Conservation (phyloP, 2,888 invertebrate species). For the Lepidonotus clava region DNA sequence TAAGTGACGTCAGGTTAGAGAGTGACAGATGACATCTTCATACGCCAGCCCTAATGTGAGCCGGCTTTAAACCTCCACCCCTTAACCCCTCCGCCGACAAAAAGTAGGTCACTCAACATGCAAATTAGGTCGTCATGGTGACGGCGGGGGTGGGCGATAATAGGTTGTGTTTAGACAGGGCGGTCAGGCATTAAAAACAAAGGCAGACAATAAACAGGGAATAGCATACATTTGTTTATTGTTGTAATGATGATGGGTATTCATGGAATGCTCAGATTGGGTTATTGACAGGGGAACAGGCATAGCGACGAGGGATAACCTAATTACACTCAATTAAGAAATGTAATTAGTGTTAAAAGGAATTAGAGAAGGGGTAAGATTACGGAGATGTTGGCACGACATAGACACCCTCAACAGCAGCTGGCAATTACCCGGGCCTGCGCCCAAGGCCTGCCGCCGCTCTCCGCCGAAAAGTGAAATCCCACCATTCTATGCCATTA, state of each 20-base stretch:
- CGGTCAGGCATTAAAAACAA: background rate
- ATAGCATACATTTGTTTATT: background rate
- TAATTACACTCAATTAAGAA: slow-evolving; percentile 53
- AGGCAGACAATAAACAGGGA: background rate
- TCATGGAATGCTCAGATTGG: background rate
- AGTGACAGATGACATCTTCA: slow-evolving; percentile 52
- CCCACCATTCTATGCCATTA: slow-evolving; percentile 47
- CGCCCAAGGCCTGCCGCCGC: background rate
- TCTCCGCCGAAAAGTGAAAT: slow-evolving; percentile 41
- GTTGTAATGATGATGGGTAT: background rate
- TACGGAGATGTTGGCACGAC: slow-evolving; percentile 51
- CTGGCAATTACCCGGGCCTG: slow-evolving; percentile 17
- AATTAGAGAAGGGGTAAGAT: slow-evolving; percentile 44
- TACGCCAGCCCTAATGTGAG: slow-evolving; percentile 42
- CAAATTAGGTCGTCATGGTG: slow-evolving; percentile 5
- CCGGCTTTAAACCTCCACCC: background rate
- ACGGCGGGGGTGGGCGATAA: background rate
- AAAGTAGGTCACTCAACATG: slow-evolving; percentile 46
- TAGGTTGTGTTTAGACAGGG: background rate
- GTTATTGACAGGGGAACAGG: slow-evolving; percentile 27
- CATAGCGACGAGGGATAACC: slow-evolving; percentile 36
- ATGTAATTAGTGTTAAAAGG: slow-evolving; percentile 54
- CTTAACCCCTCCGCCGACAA: background rate
- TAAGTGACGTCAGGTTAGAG: slow-evolving; percentile 44
- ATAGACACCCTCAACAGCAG: slow-evolving; percentile 45